These are phyloP conservation scores for Turdus rufiventris DNA, from an alignment of 2,113 vertebrate genomes.

Conservation along the genomic window DNA sequence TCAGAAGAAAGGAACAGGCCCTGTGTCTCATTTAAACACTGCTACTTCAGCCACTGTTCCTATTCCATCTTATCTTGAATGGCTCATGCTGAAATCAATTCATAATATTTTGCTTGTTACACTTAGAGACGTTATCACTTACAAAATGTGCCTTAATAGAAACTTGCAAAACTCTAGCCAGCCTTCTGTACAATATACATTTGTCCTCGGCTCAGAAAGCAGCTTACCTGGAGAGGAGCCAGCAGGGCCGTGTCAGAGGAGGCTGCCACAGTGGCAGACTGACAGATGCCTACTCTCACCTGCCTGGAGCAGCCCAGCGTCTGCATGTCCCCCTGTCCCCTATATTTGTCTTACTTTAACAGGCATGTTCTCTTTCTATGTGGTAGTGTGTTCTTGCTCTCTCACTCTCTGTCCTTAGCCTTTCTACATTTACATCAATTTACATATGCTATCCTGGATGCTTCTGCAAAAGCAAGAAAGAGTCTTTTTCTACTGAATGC, in stretches of 20 bases:
- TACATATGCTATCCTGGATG: background rate
- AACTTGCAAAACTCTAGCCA: conserved; percentile 27
- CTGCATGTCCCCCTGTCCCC: background rate
- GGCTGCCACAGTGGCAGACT: background rate
- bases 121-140: conserved; percentile 46
- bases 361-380: background rate
- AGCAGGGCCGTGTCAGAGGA: background rate
- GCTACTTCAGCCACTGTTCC: conserved; percentile 8
- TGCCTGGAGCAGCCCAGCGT: background rate
- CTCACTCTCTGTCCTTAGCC: background rate
- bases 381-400: background rate
- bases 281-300: conserved; percentile 24
- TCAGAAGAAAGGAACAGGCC: conserved; percentile 44
- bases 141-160: conserved; percentile 35
- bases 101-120: conserved; percentile 62
- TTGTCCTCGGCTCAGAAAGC: conserved; percentile 25
- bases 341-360: background rate
- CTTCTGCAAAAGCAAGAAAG: background rate
- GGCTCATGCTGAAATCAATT: conserved; percentile 55
- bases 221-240: conserved; percentile 50
- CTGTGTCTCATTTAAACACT: conserved; percentile 37
- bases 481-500: background rate
- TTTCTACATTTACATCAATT: background rate
- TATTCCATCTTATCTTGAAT: conserved; percentile 62
- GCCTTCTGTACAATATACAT: background rate